Evolutionary conservation across 2,797 vertebrate genomes (phyloP).

Genomic region (Syngnathus acus): DNA sequence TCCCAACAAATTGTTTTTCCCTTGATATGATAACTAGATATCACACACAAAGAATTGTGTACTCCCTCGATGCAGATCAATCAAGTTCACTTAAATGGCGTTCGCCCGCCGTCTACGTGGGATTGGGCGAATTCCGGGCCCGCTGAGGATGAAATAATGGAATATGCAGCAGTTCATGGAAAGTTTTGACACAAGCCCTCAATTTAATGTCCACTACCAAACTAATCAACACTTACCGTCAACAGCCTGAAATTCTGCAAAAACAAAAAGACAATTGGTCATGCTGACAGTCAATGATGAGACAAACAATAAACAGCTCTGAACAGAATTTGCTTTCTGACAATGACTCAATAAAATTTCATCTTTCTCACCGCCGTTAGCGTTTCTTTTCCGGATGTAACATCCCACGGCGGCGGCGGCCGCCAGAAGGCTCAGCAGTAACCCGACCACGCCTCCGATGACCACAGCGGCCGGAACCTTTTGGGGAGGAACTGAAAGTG

Average conservation of each 20-base stretch:
- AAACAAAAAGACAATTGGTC: not conserved
- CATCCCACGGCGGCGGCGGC: not conserved
- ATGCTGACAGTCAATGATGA: not conserved
- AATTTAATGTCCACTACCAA: too few species aligned
- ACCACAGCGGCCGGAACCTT: not conserved
- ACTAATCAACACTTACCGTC: not conserved
- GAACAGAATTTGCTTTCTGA: not conserved
- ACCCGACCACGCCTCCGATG: not conserved
- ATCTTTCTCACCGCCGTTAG: not conserved
- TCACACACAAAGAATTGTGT: too few species aligned
- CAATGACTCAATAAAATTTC: too few species aligned
- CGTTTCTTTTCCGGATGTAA: not conserved
- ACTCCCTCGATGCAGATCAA: too few species aligned
- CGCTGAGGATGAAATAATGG: not conserved
- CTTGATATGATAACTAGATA: too few species aligned
- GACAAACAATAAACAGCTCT: not conserved
- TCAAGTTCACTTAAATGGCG: too few species aligned
- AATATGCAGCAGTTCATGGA: not conserved
- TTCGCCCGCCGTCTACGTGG: too few species aligned
- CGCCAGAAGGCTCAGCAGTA: not conserved
- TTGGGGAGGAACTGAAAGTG: not conserved
- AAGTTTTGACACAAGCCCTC: not conserved
- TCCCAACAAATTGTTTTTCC: too few species aligned
- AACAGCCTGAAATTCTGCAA: not conserved
- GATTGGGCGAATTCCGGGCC: not conserved